phyloP scores from a whole-genome alignment of 2,797 vertebrate species.

The Champsocephalus gunnari region DNA sequence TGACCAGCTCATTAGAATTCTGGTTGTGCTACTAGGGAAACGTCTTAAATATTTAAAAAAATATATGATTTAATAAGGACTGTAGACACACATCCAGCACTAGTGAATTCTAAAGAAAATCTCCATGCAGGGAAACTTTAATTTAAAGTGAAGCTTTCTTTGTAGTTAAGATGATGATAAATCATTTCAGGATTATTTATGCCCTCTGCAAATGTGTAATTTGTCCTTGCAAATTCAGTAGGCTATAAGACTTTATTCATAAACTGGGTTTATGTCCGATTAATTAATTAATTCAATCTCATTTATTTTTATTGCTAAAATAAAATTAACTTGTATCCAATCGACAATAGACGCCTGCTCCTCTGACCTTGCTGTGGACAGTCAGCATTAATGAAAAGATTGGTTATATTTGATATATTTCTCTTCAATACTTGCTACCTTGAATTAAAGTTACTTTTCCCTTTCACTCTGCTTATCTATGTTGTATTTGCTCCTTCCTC shows the following conservation, averaged over 20 bases:
- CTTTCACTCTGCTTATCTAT: slow-evolving; percentile 8
- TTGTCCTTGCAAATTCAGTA: background rate
- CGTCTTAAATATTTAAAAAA: background rate
- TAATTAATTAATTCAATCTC: slow-evolving; percentile 24
- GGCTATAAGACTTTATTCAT: background rate
- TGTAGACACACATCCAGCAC: background rate
- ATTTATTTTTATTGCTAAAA: slow-evolving; percentile 28
- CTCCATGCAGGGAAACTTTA: background rate
- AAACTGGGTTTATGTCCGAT: background rate
- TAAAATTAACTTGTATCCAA: slow-evolving; percentile 23
- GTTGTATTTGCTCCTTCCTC: background rate
- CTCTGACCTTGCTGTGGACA: slow-evolving; percentile 21
- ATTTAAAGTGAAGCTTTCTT: background rate
- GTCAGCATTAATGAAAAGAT: background rate
- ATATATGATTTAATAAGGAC: background rate
- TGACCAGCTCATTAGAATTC: background rate
- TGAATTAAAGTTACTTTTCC: background rate
- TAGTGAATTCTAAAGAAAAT: background rate
- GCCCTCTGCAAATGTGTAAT: slow-evolving; percentile 18
- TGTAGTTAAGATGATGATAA: background rate
- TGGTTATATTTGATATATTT: background rate
- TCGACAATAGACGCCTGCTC: slow-evolving; percentile 15
- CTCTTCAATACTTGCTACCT: background rate
- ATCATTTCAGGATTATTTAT: slow-evolving; percentile 19
- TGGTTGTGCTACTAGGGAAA: background rate